phyloP scores from a whole-genome alignment of 2,113 vertebrate genomes.

The Hystrix brachyura region DNA sequence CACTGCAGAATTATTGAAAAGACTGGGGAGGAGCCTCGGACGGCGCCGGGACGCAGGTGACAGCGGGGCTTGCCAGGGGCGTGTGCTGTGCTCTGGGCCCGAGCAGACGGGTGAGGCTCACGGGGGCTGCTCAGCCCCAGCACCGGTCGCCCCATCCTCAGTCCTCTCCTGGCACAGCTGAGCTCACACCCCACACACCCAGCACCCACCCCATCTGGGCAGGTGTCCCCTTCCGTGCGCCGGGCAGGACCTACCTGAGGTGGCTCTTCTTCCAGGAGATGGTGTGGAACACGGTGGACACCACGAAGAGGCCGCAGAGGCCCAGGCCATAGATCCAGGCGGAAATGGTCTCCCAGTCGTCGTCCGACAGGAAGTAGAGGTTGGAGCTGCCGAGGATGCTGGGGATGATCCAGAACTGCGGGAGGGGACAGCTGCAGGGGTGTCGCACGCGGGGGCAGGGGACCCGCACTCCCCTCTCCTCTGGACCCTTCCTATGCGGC shows the following conservation, averaged over 20 bases:
- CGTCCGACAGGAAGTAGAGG: conserved; percentile 94
- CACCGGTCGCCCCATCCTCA: rapidly evolving
- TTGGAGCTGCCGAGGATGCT: conserved; percentile 96
- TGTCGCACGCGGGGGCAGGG: not conserved
- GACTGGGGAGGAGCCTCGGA: too few relatives aligned
- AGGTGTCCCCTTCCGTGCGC: rapidly evolving
- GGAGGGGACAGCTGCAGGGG: not conserved
- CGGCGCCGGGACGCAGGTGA: rapidly evolving
- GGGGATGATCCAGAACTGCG: conserved; percentile 95
- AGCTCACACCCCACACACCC: not conserved
- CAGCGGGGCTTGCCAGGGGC: rapidly evolving
- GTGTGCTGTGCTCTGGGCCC: not conserved
- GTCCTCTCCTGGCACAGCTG: not conserved
- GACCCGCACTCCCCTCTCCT: not conserved
- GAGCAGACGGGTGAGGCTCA: not conserved
- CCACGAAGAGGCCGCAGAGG: conserved; percentile 96
- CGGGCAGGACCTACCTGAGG: conserved; percentile 89
- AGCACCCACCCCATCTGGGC: rapidly evolving
- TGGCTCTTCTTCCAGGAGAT: conserved; percentile 98
- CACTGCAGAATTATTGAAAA: not conserved
- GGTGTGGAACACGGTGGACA: conserved; percentile 97
- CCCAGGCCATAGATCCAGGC: conserved; percentile 97
- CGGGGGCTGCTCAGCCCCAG: not conserved
- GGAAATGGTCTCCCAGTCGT: conserved; percentile 95
- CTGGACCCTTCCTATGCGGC: rapidly evolving